Evolutionary conservation across 2,888 invertebrate genomes (phyloP).

Genomic region (Aphelenchoides bicaudatus): DNA sequence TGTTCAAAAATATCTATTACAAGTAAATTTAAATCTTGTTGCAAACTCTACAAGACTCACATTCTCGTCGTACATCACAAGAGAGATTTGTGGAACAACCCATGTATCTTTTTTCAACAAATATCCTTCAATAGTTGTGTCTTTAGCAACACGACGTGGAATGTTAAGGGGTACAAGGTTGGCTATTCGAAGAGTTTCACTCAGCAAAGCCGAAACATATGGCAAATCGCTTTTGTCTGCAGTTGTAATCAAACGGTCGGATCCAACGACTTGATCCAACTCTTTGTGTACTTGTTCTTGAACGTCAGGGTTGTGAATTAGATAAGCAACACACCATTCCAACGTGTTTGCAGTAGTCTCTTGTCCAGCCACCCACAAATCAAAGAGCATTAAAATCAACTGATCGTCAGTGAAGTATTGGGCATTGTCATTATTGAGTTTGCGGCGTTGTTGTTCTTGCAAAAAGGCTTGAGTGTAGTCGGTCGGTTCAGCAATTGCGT

Average conservation of each 20-base stretch:
- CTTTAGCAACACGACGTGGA: constrained; percentile 8
- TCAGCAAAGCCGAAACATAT: constrained; percentile 14
- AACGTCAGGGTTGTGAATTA: constrained; percentile 4
- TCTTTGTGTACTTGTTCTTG: constrained; percentile 12
- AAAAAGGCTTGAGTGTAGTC: constrained; percentile 28
- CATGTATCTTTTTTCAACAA: constrained; percentile 13
- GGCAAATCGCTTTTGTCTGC: constrained; percentile 17
- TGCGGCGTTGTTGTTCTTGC: constrained; percentile 9
- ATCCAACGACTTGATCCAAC: constrained; percentile 14
- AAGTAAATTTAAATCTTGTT: no score
- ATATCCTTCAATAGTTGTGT: constrained; percentile 16
- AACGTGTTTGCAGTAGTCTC: constrained; percentile 15
- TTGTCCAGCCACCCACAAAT: constrained; percentile 26
- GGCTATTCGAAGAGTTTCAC: constrained; percentile 16
- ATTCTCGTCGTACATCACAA: no score
- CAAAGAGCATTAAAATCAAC: constrained; percentile 17
- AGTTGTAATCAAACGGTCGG: constrained; percentile 8
- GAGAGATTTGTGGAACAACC: neutral
- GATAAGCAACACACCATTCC: neutral
- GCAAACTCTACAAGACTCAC: no score
- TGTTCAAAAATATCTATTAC: no score
- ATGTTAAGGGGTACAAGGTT: constrained; percentile 23
- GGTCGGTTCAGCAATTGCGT: constrained; percentile 21
- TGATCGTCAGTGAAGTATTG: constrained; percentile 18
- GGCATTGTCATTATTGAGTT: neutral